Percentiles rank a stretch among this genome's conserved stretches.
Evolutionary conservation across 2,888 invertebrate species (phyloP).

Genomic region (Diadromus collaris): DNA sequence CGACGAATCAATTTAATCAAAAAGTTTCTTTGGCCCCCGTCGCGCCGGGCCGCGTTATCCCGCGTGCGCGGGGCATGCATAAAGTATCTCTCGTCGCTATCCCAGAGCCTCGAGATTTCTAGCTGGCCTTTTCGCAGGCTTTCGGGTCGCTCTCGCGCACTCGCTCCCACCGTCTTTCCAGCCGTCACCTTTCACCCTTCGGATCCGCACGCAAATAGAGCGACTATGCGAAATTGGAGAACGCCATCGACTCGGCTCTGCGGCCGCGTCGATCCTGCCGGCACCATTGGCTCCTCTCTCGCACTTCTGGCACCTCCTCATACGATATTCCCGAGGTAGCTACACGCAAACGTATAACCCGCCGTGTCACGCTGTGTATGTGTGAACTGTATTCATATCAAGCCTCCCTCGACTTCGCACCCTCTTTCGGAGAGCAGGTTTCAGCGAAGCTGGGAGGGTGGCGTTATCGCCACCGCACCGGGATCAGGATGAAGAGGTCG

Average conservation of each 20-base stretch:
- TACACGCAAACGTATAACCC: neutral
- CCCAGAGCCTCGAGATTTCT: neutral
- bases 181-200: slow-evolving; percentile 10
- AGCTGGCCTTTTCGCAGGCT: slow-evolving; percentile 11
- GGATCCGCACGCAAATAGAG: slow-evolving; percentile 46
- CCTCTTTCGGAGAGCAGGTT: neutral
- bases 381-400: slow-evolving; percentile 47
- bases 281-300: neutral
- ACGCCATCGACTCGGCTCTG: slow-evolving; percentile 28
- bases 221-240: slow-evolving; percentile 49
- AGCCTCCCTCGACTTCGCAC: slow-evolving; percentile 45
- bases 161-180: slow-evolving; percentile 1
- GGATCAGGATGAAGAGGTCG: slow-evolving; percentile 7
- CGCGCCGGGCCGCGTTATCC: slow-evolving; percentile 4
- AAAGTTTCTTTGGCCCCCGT: slow-evolving; percentile 46
- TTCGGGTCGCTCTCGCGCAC: neutral
- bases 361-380: neutral
- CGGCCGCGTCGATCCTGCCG: slow-evolving; percentile 5
- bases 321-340: slow-evolving; percentile 39
- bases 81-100: slow-evolving; percentile 16
- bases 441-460: slow-evolving; percentile 11
- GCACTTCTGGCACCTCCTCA: neutral
- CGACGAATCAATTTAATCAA: slow-evolving; percentile 50
- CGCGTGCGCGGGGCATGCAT: slow-evolving; percentile 32
- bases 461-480: slow-evolving; percentile 8